Conservation (phyloP, 2,888 invertebrate genomes). For the Acronicta aceris region DNA sequence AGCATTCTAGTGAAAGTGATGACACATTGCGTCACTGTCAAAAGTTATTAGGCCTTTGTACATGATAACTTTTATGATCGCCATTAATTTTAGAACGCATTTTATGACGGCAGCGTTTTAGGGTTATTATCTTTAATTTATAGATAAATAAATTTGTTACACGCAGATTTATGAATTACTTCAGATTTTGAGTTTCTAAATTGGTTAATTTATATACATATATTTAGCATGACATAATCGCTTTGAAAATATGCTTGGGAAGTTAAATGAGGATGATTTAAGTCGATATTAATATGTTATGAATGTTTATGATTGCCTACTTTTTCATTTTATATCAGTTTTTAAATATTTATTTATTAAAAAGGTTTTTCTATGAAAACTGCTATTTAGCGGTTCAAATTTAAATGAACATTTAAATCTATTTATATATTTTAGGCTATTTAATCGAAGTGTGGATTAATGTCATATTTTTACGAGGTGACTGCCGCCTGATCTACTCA, state of each 20-base stretch:
- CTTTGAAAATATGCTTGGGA: neutral
- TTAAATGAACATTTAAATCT: too few species aligned
- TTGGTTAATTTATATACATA: slow-evolving; percentile 29
- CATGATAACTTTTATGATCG: slow-evolving; percentile 41
- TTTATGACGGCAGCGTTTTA: slow-evolving; percentile 39
- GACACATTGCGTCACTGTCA: slow-evolving; percentile 48
- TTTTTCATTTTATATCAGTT: neutral
- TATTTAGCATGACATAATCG: slow-evolving; percentile 9
- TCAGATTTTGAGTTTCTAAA: slow-evolving; percentile 12
- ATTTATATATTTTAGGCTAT: too few species aligned
- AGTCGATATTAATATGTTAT: slow-evolving; percentile 4
- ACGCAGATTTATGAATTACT: slow-evolving; percentile 45
- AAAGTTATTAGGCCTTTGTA: slow-evolving; percentile 42
- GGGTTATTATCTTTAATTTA: slow-evolving; percentile 50
- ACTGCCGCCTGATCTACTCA: too few species aligned
- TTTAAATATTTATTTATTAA: too few species aligned
- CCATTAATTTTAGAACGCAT: slow-evolving; percentile 39
- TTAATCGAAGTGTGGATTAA: too few species aligned
- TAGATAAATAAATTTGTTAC: slow-evolving; percentile 22
- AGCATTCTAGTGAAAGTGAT: slow-evolving; percentile 55
- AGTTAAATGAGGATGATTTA: neutral
- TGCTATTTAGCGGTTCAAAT: too few species aligned
- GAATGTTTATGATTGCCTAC: neutral
- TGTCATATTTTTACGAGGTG: too few species aligned
- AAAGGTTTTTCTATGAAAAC: too few species aligned